Evolutionary conservation across 2,113 vertebrate species (phyloP).

Genomic region (Erpornis zantholeuca): DNA sequence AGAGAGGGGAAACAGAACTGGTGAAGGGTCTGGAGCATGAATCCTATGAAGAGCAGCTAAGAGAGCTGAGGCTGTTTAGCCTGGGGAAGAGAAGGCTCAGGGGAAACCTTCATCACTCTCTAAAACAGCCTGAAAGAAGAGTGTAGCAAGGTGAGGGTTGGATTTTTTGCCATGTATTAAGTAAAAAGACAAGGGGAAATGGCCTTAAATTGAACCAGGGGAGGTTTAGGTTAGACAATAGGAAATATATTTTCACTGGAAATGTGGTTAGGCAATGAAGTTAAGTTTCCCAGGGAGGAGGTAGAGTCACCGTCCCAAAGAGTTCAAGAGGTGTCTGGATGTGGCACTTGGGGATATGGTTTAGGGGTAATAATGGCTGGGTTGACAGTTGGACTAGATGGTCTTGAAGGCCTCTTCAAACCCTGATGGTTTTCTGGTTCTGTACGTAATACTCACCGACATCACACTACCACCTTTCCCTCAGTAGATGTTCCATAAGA

Average conservation of each 20-base stretch:
- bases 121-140: neutral
- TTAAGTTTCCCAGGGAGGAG: neutral
- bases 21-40: neutral
- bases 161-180: neutral
- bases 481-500: neutral
- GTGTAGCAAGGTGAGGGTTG: fast-evolving
- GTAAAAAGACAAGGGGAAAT: neutral
- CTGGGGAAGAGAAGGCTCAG: neutral
- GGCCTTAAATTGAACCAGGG: neutral
- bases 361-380: neutral
- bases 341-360: neutral
- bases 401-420: neutral
- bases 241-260: neutral
- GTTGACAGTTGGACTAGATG: neutral
- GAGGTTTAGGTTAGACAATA: neutral
- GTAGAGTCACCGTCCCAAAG: neutral
- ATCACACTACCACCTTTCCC: neutral
- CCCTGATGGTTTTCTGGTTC: neutral
- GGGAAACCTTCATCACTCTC: neutral
- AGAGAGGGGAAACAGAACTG: neutral
- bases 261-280: neutral
- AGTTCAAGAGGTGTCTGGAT: neutral
- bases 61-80: neutral
- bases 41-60: neutral
- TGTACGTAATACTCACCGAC: neutral